A percentile compares a stretch with the other conserved stretches of the same genome.
Conservation (phyloP, 2,113 vertebrate species). For the Clinocottus analis region DNA sequence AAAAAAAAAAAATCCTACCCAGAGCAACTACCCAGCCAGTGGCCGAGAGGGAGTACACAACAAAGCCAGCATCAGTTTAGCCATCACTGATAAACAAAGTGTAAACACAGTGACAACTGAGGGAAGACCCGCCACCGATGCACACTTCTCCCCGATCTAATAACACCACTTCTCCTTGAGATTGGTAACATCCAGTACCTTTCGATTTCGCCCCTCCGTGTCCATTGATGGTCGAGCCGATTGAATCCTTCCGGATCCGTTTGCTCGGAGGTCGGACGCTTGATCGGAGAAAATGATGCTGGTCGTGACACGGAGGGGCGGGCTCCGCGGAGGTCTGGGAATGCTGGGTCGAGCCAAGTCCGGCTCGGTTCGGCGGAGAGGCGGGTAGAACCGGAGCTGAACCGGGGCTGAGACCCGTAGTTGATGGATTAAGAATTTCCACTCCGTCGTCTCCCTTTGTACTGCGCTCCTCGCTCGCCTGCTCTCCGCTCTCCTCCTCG, state of each 20-base stretch:
- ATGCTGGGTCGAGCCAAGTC: constrained; percentile 60
- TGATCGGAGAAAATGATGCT: constrained; percentile 99
- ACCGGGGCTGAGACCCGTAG: constrained; percentile 75
- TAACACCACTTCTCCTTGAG: background rate
- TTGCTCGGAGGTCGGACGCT: constrained; percentile 98
- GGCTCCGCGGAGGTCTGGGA: constrained; percentile 78
- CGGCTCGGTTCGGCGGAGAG: constrained; percentile 74
- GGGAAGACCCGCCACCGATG: constrained; percentile 29
- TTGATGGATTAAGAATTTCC: constrained; percentile 85
- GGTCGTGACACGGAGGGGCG: constrained; percentile 89
- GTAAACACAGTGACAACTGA: constrained; percentile 21
- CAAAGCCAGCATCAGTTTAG: constrained; percentile 13
- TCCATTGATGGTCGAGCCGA: constrained; percentile 86
- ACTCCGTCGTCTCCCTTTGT: constrained; percentile 90
- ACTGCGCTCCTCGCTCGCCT: constrained; percentile 90
- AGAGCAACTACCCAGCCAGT: background rate
- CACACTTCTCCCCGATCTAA: background rate
- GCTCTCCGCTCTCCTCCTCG: constrained; percentile 90
- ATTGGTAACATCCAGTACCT: constrained; percentile 88
- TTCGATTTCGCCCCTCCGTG: constrained; percentile 86
- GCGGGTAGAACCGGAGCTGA: constrained; percentile 78
- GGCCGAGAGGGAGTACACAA: constrained; percentile 13
- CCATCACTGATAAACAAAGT: constrained; percentile 29
- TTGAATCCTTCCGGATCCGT: constrained; percentile 94
- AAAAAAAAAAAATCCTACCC: background rate